Evolutionary conservation across 35 echinoderm and acorn worm species (phyloP), one percentile per base, ranked within the genome.

Genomic region (Eucidaris tribuloides): DNA sequence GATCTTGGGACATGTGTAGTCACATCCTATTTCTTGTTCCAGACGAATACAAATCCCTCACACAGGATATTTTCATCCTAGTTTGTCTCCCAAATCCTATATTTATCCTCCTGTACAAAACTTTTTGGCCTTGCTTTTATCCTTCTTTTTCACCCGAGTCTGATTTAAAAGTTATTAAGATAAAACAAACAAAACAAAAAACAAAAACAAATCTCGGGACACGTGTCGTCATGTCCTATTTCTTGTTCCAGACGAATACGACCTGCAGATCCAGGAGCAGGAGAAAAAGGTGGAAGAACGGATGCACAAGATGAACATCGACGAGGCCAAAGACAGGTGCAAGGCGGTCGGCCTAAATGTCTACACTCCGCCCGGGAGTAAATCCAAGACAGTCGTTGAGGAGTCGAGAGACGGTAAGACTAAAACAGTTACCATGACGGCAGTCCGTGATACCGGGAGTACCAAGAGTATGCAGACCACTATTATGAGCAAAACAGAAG

Each of bases 401-500:
- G 44, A 33, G 37, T 35, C 29, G 44, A 40, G 44, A 35, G 68
- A 74, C 23, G 68, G 68, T 74, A 74, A 74, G 68, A 74, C 68
- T 35, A 74, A 74, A 74, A 74, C 68, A 2, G 11, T n/a, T 1
- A 40, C 44, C 5, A 22, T 42, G 37, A 74, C 68, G 36, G 44
- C 68, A 3, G 37, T 74, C n/a, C 28, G 36, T 25, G 68, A 74
- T 24, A 35, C 68, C 9, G 68, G 68, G 7, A 74, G 38, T 22
- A 35, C 35, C 68, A 74, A 74, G 68, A 74, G 68, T 36, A 36
- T 74, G 20, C 68, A 74, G 68, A 74, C 37, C 28, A 74, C 68
- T 22, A 74, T 74, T 41, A 41, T 74, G 68, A 74, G 68, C 68
- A 74, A 74, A 74, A 74, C 68, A 5, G 68, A 74, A 74, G 68